A percentile compares a stretch with the other conserved stretches of the same genome.
Conservation (phyloP, 2,888 invertebrate genomes). For the Byasa hedistus region DNA sequence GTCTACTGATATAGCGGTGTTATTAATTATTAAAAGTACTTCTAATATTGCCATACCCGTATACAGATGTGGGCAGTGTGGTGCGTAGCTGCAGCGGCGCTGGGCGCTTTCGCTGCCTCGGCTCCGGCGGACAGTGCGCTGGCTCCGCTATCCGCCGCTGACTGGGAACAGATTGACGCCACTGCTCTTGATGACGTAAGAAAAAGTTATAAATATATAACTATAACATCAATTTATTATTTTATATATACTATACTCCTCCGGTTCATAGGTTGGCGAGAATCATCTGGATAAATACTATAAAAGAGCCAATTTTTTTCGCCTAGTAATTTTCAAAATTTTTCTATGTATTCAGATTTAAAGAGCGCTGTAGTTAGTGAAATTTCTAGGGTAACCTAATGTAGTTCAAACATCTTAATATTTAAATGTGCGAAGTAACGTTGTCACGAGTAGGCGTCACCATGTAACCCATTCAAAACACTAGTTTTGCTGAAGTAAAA, state of each 20-base stretch:
- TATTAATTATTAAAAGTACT: background rate
- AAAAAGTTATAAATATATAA: background rate
- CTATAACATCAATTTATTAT: background rate
- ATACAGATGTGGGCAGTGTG: conserved; percentile 71
- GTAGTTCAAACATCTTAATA: no score
- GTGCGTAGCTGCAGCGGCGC: conserved; percentile 62
- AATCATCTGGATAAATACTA: no score
- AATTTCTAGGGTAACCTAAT: no score
- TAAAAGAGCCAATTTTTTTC: no score
- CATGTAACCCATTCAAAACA: no score
- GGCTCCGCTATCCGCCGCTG: conserved; percentile 48
- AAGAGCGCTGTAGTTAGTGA: no score
- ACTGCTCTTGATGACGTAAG: conserved; percentile 67
- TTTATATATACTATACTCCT: no score
- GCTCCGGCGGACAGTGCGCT: conserved; percentile 57
- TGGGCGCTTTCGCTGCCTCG: conserved; percentile 55
- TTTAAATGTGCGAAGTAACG: no score
- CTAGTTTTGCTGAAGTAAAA: background rate
- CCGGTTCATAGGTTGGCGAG: no score
- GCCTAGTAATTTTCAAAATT: no score
- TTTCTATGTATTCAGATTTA: no score
- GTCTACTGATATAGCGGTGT: background rate
- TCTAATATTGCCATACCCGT: background rate
- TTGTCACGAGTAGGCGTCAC: no score
- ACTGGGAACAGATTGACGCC: conserved; percentile 65